Conservation (phyloP, 2,113 vertebrate species). For the Meleagris gallopavo region DNA sequence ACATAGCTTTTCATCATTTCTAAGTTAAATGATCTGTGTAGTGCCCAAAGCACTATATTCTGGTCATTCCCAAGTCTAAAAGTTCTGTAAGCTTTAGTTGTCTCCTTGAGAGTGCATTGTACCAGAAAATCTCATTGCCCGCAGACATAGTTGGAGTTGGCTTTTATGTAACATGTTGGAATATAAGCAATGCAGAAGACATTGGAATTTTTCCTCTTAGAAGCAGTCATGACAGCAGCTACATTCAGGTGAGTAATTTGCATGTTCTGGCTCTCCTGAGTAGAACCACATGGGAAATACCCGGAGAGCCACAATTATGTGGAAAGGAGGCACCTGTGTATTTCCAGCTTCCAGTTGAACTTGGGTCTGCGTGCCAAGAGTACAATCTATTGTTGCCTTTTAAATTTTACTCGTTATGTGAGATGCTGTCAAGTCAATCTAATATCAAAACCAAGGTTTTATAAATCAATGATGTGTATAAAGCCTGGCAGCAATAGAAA, state of each 20-base stretch:
- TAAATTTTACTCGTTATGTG: conserved; percentile 6
- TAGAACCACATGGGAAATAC: background rate
- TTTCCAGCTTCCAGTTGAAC: background rate
- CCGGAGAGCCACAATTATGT: background rate
- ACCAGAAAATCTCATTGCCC: background rate
- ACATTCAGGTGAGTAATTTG: background rate
- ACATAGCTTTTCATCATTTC: background rate
- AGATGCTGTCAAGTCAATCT: conserved; percentile 34
- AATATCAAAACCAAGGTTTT: conserved; percentile 23
- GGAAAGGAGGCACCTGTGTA: background rate
- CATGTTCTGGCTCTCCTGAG: background rate
- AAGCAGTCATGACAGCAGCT: background rate
- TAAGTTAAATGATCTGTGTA: background rate
- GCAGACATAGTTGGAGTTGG: background rate
- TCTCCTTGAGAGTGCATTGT: background rate
- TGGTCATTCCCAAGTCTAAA: background rate
- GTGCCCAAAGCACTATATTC: background rate
- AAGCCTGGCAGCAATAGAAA: conserved; percentile 13
- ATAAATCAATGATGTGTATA: background rate
- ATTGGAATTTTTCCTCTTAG: background rate
- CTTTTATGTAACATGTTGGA: background rate
- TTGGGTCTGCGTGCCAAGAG: background rate
- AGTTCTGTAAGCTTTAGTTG: background rate
- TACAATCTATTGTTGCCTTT: conserved; percentile 18
- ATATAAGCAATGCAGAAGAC: background rate